A percentile compares a stretch with the other conserved stretches of the same genome.
phyloP scores from a whole-genome alignment of 2,888 invertebrate species.

The Cryptocheilus praepositus region DNA sequence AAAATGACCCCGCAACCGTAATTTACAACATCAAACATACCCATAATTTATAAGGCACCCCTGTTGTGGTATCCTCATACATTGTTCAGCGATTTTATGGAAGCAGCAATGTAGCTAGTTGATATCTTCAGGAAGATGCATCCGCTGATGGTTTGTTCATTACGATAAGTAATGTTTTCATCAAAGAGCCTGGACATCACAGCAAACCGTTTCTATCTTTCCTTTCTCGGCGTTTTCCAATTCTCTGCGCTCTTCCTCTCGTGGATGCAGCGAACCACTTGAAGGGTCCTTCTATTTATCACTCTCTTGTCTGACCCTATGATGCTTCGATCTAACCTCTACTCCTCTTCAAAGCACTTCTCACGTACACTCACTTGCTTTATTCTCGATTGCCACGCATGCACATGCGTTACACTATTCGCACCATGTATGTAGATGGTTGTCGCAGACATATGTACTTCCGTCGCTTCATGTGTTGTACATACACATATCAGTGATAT shows the following conservation, averaged over 20 bases:
- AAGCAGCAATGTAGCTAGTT: slow-evolving; percentile 3
- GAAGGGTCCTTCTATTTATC: slow-evolving; percentile 14
- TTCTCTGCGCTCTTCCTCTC: slow-evolving; percentile 24
- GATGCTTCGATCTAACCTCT: slow-evolving; percentile 47
- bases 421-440: slow-evolving; percentile 4
- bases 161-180: slow-evolving; percentile 34
- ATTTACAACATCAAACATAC: no score
- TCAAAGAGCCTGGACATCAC: slow-evolving; percentile 8
- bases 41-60: not conserved
- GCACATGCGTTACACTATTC: slow-evolving; percentile 21
- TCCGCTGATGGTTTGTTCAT: slow-evolving; percentile 26
- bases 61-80: slow-evolving; percentile 19
- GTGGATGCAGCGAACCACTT: slow-evolving; percentile 1
- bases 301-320: slow-evolving; percentile 41
- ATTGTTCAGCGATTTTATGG: slow-evolving; percentile 24
- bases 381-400: slow-evolving; percentile 51
- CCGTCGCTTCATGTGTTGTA: slow-evolving; percentile 1
- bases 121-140: slow-evolving; percentile 28
- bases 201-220: slow-evolving; percentile 16
- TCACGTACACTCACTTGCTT: slow-evolving; percentile 47
- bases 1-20: no score
- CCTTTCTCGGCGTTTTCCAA: slow-evolving; percentile 7
- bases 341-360: slow-evolving; percentile 45
- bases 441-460: slow-evolving; percentile 28
- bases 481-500: not conserved